A percentile compares a stretch with the other conserved stretches of the same genome.
Evolutionary conservation across 2,797 vertebrate genomes (phyloP).

Genomic region (Karalla daura): DNA sequence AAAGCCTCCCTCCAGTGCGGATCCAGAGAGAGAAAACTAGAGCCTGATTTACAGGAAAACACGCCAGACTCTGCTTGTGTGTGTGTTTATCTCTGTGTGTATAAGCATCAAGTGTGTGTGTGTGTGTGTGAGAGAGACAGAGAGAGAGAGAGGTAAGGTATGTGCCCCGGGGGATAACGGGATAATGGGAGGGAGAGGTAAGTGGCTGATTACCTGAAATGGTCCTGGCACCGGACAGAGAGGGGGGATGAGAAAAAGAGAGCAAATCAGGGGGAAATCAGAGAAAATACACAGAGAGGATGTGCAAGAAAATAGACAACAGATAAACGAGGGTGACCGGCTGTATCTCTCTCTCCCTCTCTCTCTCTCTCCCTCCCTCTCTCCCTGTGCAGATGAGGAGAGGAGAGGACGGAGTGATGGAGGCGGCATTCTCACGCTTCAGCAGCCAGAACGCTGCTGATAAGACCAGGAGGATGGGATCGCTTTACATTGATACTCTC

Average conservation of each 20-base stretch:
- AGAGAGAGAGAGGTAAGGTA: slow-evolving; percentile 61
- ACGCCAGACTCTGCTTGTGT: slow-evolving; percentile 13
- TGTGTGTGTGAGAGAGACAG: neutral
- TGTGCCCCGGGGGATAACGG: slow-evolving; percentile 61
- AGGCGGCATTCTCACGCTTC: slow-evolving; percentile 62
- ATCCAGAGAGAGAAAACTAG: slow-evolving; percentile 45
- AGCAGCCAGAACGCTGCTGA: slow-evolving; percentile 51
- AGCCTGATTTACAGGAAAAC: slow-evolving; percentile 63
- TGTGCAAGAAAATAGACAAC: neutral
- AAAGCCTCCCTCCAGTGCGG: neutral
- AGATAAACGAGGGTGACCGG: neutral
- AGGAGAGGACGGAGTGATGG: slow-evolving; percentile 31
- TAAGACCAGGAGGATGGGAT: slow-evolving; percentile 35
- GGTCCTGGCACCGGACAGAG: slow-evolving; percentile 47
- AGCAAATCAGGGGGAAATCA: neutral
- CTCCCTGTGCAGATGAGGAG: slow-evolving; percentile 6
- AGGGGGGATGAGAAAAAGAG: neutral
- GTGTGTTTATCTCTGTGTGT: slow-evolving; percentile 8
- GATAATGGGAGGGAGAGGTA: slow-evolving; percentile 67
- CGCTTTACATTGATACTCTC: slow-evolving; percentile 43
- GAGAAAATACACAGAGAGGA: neutral
- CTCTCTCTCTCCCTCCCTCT: slow-evolving; percentile 7
- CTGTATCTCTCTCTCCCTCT: neutral
- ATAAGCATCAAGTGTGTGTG: neutral
- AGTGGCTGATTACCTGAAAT: slow-evolving; percentile 81